Evolutionary conservation across 37 sponge, comb jelly and placozoan species (phyloP), one percentile per base, ranked within the genome.

Genomic region (Halisarca cf. caerulea): DNA sequence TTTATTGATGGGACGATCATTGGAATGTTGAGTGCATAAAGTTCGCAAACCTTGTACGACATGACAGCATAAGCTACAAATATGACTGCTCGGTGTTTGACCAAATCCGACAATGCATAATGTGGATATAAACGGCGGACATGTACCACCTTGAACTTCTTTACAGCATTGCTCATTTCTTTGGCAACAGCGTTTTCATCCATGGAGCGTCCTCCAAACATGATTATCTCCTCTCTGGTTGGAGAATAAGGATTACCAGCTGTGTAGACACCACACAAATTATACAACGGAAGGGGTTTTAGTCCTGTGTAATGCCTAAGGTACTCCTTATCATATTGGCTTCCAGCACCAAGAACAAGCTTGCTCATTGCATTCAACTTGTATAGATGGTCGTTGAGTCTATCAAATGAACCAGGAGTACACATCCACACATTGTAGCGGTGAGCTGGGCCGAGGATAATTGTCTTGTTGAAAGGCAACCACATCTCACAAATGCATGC

Each of bases 401-500:
- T 70, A 14, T 69, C 34, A 70, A 70, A 83, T 35, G 69, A 53
- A 0, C 3, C 72, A 17, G 27, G 23, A 30, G 72, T 83, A 36
- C 84, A 83, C 20, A 70, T 37, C 1, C 72, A 70, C 38, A 83
- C 0, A 34, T 83, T 83, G 84, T 83, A 83, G n/a, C n/a, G n/a
- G n/a, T n/a, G n/a, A n/a, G n/a, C n/a, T n/a, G n/a, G n/a, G n/a
- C n/a, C n/a, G n/a, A n/a, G n/a, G n/a, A n/a, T n/a, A 2, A 83
- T 0, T 32, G 84, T 44, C 51, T 83, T 83, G 72, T 83, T 83
- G 45, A 83, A 83, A 0, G 84, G 84, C 84, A 83, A 71, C 84
- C 84, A 83, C 72, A 83, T 6, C 38, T 83, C 84, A 44, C 84
- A 83, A 54, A 54, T 53, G 0, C 58, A 47, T 14, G 84, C 72